A percentile compares a stretch with the other conserved stretches of the same genome.
Conservation (phyloP, 2,113 vertebrate species). For the Anguilla rostrata region DNA sequence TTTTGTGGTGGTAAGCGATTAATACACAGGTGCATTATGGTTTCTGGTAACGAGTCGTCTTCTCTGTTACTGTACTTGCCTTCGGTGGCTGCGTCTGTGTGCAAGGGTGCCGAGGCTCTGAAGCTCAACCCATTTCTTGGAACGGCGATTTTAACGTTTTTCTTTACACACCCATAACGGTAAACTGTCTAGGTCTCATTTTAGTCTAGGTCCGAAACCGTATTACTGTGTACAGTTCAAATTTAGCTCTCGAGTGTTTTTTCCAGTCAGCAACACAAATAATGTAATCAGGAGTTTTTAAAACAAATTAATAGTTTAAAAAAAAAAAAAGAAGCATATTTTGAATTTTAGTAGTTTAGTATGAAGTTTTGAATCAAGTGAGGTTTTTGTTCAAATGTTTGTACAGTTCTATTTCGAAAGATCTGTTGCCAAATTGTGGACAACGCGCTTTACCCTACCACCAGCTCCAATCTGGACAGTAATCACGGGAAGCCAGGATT, state of each 20-base stretch:
- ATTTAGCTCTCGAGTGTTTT: conserved; percentile 9
- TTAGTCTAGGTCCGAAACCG: conserved; percentile 2
- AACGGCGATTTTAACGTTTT: neutral
- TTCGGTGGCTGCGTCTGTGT: neutral
- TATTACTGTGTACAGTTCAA: conserved; percentile 26
- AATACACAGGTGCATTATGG: conserved; percentile 15
- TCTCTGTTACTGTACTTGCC: neutral
- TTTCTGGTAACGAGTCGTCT: neutral
- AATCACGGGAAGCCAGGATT: neutral
- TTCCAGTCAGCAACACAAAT: neutral
- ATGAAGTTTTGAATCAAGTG: conserved; percentile 73
- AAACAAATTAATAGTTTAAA: conserved; percentile 34
- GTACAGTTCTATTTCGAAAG: conserved; percentile 74
- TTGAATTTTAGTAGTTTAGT: conserved; percentile 76
- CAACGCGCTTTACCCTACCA: conserved; percentile 61
- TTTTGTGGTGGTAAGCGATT: conserved; percentile 15
- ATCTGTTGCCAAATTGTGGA: conserved; percentile 80
- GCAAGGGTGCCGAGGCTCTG: neutral
- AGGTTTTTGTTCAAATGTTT: conserved; percentile 70
- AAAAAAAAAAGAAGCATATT: conserved; percentile 60
- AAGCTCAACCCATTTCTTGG: neutral
- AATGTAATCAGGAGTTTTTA: conserved; percentile 43
- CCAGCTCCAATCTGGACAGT: conserved; percentile 19
- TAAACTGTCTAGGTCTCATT: conserved; percentile 1
- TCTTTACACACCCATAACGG: neutral